A percentile compares a stretch with the other conserved stretches of the same genome.
phyloP scores from a whole-genome alignment of 2,113 vertebrate genomes.

The Rutilus rutilus region DNA sequence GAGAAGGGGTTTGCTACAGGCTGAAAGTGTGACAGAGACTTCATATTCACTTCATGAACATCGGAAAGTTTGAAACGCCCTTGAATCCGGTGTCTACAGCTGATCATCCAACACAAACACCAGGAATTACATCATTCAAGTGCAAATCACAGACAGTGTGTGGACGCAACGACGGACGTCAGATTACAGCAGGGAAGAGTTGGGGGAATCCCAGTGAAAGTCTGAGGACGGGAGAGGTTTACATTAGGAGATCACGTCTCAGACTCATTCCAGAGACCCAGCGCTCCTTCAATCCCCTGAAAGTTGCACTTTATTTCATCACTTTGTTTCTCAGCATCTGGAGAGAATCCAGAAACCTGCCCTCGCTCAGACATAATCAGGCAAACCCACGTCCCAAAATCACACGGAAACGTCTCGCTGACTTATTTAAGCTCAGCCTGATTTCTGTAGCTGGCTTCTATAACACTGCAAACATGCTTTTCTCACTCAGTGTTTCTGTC shows the following conservation, averaged over 20 bases:
- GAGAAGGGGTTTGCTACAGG: not conserved
- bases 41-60: constrained; percentile 26
- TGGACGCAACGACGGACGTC: not conserved
- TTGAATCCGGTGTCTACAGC: not conserved
- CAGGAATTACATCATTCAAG: not conserved
- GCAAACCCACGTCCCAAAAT: not conserved
- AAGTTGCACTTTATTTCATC: constrained; percentile 57
- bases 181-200: not conserved
- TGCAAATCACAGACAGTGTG: constrained; percentile 10
- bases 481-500: too few relatives aligned
- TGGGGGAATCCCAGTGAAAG: constrained; percentile 47
- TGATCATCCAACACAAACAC: constrained; percentile 22
- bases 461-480: too few relatives aligned
- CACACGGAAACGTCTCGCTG: not conserved
- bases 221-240: constrained; percentile 41
- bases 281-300: not conserved
- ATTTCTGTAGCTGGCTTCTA: too few relatives aligned
- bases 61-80: constrained; percentile 36
- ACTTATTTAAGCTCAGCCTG: not conserved
- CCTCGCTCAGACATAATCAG: constrained; percentile 11
- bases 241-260: constrained; percentile 41
- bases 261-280: constrained; percentile 23
- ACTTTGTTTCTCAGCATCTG: constrained; percentile 40
- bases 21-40: not conserved
- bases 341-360: not conserved